A percentile compares a stretch with the other conserved stretches of the same genome.
Evolutionary conservation across 1,140 invertebrate genomes (phyloP).

Genomic region (Achroia grisella): DNA sequence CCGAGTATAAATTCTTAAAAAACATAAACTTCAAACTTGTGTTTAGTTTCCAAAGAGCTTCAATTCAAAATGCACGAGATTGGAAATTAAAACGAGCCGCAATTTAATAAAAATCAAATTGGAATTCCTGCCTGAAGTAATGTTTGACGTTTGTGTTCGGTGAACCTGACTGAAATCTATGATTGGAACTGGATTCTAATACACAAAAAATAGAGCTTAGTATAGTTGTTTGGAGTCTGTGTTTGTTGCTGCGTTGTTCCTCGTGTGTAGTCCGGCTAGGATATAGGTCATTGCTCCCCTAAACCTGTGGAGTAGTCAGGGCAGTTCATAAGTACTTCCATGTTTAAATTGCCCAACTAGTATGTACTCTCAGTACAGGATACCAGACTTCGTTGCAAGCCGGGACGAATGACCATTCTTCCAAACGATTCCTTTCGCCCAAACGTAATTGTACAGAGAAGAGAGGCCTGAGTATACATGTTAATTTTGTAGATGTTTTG

Average conservation of each 20-base stretch:
- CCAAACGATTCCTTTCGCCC: conserved; percentile 14
- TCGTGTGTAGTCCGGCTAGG: conserved; percentile 46
- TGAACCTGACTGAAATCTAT: conserved; percentile 43
- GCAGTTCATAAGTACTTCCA: conserved; percentile 63
- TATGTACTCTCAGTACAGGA: conserved; percentile 67
- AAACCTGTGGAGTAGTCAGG: conserved; percentile 66
- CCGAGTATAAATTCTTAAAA: conserved; percentile 69
- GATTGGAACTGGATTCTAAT: conserved; percentile 64
- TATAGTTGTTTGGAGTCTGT: conserved; percentile 33
- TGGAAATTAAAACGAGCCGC: conserved; percentile 34
- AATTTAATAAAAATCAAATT: conserved; percentile 53
- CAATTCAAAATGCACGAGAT: conserved; percentile 22
- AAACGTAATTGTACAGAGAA: conserved; percentile 6
- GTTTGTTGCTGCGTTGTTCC: conserved; percentile 46
- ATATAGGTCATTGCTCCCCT: conserved; percentile 73
- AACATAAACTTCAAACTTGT: conserved; percentile 59
- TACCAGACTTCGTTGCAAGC: conserved; percentile 33
- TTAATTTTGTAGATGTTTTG: no score
- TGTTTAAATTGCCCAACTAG: conserved; percentile 68
- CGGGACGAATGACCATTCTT: conserved; percentile 46
- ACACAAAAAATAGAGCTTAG: conserved; percentile 65
- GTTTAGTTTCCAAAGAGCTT: not conserved
- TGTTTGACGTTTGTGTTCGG: conserved; percentile 43
- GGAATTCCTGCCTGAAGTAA: conserved; percentile 35
- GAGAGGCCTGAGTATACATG: not conserved